phyloP scores from a whole-genome alignment of 2,888 invertebrate genomes.

The Eurytoma californica region DNA sequence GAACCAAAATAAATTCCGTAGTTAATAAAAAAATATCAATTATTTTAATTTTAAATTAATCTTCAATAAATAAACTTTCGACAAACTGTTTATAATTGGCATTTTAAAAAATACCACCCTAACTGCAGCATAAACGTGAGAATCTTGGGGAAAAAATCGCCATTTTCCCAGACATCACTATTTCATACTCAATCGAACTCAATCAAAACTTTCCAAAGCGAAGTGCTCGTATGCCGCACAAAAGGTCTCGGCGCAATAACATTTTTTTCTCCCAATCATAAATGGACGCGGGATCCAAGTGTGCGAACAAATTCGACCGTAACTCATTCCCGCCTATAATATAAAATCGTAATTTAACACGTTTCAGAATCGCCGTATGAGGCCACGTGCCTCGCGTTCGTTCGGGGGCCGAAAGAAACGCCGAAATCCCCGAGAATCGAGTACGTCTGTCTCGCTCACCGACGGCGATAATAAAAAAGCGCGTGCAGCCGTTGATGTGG shows the following conservation, averaged over 20 bases:
- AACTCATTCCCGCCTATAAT: not conserved
- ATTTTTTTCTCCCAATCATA: slow-evolving; percentile 14
- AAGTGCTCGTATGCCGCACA: slow-evolving; percentile 6
- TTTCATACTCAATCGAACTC: slow-evolving; percentile 11
- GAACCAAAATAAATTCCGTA: too few relatives aligned
- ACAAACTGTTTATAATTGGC: too few relatives aligned
- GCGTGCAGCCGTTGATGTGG: slow-evolving; percentile 18
- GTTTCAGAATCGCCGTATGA: slow-evolving; percentile 4
- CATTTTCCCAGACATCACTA: not conserved
- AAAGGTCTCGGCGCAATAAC: slow-evolving; percentile 5
- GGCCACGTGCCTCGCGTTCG: slow-evolving; percentile 25
- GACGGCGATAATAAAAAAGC: slow-evolving; percentile 18
- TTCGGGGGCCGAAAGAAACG: slow-evolving; percentile 14
- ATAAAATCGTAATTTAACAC: slow-evolving; percentile 50
- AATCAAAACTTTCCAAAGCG: slow-evolving; percentile 12
- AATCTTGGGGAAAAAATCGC: slow-evolving; percentile 10
- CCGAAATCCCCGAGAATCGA: slow-evolving; percentile 6
- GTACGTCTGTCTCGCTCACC: not conserved
- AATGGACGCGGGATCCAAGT: not conserved
- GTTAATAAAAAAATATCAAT: too few relatives aligned
- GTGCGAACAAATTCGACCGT: slow-evolving; percentile 35
- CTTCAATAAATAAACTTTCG: too few relatives aligned
- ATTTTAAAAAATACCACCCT: too few relatives aligned
- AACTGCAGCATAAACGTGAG: slow-evolving; percentile 8
- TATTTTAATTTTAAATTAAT: too few relatives aligned